phyloP scores from a whole-genome alignment of 2,797 vertebrate genomes.

The Pogonophryne albipinna region DNA sequence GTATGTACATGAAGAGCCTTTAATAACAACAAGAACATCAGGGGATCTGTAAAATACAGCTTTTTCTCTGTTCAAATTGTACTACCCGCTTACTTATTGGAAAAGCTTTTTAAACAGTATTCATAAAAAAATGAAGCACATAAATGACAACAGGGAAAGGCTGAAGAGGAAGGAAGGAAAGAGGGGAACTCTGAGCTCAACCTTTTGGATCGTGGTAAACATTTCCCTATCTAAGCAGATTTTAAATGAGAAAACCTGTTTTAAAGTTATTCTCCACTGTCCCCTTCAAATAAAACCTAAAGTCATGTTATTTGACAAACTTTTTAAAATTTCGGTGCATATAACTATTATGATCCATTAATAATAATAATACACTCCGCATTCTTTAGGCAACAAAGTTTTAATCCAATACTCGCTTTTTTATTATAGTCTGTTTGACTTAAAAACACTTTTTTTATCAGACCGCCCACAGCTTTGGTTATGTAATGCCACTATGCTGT shows the following conservation, averaged over 20 bases:
- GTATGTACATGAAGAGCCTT: neutral
- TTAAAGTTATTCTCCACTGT: neutral
- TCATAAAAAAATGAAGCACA: neutral
- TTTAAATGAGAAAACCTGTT: neutral
- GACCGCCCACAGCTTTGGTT: neutral
- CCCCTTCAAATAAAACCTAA: neutral
- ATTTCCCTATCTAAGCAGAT: neutral
- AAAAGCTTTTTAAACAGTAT: neutral
- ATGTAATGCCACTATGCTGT: neutral
- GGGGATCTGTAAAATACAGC: neutral
- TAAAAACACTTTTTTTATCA: neutral
- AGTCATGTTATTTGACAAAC: neutral
- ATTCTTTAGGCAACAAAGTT: neutral
- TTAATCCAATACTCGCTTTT: neutral
- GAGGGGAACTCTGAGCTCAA: conserved; percentile 18
- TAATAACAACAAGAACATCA: neutral
- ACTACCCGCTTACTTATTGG: neutral
- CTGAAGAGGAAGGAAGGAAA: conserved; percentile 23
- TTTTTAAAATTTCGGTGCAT: neutral
- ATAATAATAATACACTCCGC: neutral
- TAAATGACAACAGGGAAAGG: neutral
- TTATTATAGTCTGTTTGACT: neutral
- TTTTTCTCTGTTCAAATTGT: neutral
- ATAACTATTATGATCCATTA: neutral
- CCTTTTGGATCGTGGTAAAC: neutral